Base-by-base conservation (phyloP, 2,888 invertebrate species). In the Ormyrus thymus region DNA sequence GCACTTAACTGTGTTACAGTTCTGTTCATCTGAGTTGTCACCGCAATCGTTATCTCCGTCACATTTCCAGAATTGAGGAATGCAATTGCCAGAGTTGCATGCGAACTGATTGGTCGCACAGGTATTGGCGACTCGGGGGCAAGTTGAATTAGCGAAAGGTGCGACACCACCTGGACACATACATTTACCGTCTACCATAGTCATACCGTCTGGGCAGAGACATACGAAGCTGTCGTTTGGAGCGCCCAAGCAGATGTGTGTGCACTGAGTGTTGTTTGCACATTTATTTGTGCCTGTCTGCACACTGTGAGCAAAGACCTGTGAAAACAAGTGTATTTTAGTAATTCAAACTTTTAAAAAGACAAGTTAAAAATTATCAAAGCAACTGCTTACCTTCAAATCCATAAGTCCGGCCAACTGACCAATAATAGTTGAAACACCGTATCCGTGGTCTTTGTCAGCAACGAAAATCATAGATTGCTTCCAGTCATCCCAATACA, bases 401-500 rank as follows among this genome's bases (percentile, higher is more conserved):
- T 97, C 97, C 95, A 97, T 96, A 66, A 96, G 89, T 1, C 95
- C 94, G 0, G 92, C 91, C 70, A 95, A 91, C 29, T 94, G 93
- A 73, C 93, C 91, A 80, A 93, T 91, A 0, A 95, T 91, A 0
- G 92, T 91, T 10, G 91, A 89, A 11, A 95, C 91, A 48, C 93
- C 93, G 2, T 91, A 90, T 0, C 95, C 95, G 66, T 93, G 92
- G 86, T 95, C 94, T 87, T 97, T 97, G 85, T 96, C 95, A 0
- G 95, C 95, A 6, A 94, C 92, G 86, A 95, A 95, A 75, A 97
- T 94, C 46, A 94, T 93, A 78, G 95, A 94, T 68, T 93, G 93
- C 84, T 94, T 95, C 96, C 96, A 97, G 88, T 97, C 97, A 85
- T 97, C 95, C 97, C 97, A 97, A 86, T 95, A 97, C 92, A 97